Evolutionary conservation across 2,113 vertebrate genomes (phyloP).

Genomic region (Prionailurus bengalensis): DNA sequence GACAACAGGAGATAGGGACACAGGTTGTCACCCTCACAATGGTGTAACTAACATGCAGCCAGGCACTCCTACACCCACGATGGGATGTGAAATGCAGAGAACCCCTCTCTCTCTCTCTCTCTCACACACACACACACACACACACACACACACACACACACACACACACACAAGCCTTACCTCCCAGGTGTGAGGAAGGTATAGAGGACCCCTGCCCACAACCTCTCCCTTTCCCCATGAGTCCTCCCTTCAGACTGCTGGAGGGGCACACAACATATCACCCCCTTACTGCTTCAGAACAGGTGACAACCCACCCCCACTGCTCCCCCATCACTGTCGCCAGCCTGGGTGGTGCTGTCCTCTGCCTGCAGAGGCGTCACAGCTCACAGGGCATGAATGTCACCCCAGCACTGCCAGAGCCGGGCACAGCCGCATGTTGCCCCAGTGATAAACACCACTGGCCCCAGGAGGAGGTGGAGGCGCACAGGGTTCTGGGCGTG

Average conservation of each 20-base stretch:
- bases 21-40: not conserved
- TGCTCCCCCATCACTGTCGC: constrained; percentile 7
- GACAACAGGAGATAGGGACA: not conserved
- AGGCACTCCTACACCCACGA: not conserved
- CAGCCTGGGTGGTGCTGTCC: constrained; percentile 74
- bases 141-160: no score
- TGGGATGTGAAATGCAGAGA: not conserved
- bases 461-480: constrained; percentile 78
- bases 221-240: not conserved
- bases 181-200: not conserved
- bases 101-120: not conserved
- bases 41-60: not conserved
- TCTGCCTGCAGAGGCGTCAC: constrained; percentile 80
- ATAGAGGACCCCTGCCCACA: not conserved
- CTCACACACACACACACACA: no score
- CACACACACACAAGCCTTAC: not conserved
- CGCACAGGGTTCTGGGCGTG: constrained; percentile 71
- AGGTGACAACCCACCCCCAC: constrained; percentile 63
- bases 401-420: constrained; percentile 78
- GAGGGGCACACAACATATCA: not conserved
- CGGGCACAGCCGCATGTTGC: constrained; percentile 73
- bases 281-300: constrained; percentile 42
- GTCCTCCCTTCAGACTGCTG: not conserved
- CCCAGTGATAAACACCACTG: constrained; percentile 77
- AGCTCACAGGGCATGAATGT: constrained; percentile 85